phyloP scores from a whole-genome alignment of 2,888 invertebrate species.

The Ctena decussata region DNA sequence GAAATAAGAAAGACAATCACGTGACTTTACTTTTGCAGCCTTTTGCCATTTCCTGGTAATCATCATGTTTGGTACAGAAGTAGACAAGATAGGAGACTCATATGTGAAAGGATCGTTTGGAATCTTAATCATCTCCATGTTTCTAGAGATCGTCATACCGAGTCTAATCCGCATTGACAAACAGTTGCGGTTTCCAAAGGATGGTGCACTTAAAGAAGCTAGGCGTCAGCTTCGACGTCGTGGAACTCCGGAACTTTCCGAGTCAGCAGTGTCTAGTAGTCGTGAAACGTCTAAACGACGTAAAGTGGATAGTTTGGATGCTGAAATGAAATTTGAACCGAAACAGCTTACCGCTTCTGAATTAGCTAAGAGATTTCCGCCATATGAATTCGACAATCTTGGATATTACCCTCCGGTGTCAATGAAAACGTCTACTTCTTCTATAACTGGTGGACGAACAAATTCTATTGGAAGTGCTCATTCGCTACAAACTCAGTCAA shows the following conservation, averaged over 20 bases:
- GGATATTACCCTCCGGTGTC: slow-evolving; percentile 7
- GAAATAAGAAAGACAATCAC: too few relatives aligned
- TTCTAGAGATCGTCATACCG: slow-evolving; percentile 56
- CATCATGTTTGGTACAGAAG: slow-evolving; percentile 63
- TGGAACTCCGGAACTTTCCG: background rate
- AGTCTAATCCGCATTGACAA: slow-evolving; percentile 55
- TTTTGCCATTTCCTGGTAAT: slow-evolving; percentile 58
- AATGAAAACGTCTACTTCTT: background rate
- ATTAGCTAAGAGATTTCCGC: background rate
- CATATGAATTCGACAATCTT: background rate
- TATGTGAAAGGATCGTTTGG: slow-evolving; percentile 50
- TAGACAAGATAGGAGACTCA: slow-evolving; percentile 51
- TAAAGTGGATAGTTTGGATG: background rate
- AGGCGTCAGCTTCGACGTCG: background rate
- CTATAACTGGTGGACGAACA: background rate
- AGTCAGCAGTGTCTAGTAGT: background rate
- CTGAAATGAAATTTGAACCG: background rate
- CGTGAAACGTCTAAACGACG: background rate
- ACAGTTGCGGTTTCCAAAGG: slow-evolving; percentile 31
- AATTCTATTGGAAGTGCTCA: slow-evolving; percentile 16
- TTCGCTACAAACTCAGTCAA: slow-evolving; percentile 31
- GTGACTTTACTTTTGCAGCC: slow-evolving; percentile 29
- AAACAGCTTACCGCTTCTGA: background rate
- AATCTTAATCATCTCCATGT: slow-evolving; percentile 43
- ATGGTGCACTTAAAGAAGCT: background rate